These are phyloP conservation scores for Panulirus ornatus DNA, from an alignment of 1,140 invertebrate species.

Conservation along the genomic window DNA sequence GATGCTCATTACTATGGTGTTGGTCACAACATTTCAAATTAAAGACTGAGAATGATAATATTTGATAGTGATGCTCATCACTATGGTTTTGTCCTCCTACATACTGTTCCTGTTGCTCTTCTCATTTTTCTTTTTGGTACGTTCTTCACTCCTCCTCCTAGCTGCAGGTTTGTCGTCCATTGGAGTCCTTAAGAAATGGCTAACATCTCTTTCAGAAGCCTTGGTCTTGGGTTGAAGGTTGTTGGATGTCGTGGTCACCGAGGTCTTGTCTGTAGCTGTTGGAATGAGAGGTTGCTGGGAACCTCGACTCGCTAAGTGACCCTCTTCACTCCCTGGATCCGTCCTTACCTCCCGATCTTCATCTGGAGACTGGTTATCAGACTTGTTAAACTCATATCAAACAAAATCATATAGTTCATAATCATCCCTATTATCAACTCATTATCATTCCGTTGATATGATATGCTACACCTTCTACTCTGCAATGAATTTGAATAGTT, in stretches of 20 bases:
- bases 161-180: not conserved
- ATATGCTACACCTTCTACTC: no score
- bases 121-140: slow-evolving; percentile 12
- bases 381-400: not conserved
- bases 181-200: not conserved
- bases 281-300: slow-evolving; percentile 55
- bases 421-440: no score
- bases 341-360: not conserved
- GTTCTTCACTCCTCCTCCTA: slow-evolving; percentile 33
- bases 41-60: not conserved
- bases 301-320: not conserved
- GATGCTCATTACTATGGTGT: not conserved
- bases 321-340: not conserved
- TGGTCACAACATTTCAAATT: not conserved
- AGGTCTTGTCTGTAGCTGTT: not conserved
- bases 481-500: no score
- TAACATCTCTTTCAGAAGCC: not conserved
- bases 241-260: not conserved
- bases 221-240: not conserved
- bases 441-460: not conserved
- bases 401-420: no score
- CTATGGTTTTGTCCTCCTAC: not conserved
- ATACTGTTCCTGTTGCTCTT: slow-evolving; percentile 56
- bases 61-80: not conserved
- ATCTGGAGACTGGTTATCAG: not conserved